Conservation (phyloP, 2,888 invertebrate species). For the Tipula helvola region DNA sequence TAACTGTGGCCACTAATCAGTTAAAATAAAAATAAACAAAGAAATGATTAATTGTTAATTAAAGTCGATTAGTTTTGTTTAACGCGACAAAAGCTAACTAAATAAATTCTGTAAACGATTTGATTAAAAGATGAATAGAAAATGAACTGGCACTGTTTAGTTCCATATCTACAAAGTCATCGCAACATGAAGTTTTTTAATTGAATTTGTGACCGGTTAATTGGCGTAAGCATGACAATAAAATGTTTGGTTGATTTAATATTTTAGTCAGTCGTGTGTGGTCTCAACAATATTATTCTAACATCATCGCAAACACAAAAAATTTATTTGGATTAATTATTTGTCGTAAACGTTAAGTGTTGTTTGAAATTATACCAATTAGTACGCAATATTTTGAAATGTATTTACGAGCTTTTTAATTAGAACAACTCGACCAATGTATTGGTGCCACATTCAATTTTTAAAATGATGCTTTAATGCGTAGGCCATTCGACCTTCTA, state of each 20-base stretch:
- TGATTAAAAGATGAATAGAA: background rate
- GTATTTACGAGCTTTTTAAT: too few species aligned
- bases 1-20: background rate
- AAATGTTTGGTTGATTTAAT: background rate
- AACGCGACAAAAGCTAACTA: background rate
- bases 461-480: too few species aligned
- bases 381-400: too few species aligned
- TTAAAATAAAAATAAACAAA: background rate
- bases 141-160: background rate
- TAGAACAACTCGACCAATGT: too few species aligned
- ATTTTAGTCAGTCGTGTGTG: background rate
- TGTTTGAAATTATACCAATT: too few species aligned
- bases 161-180: background rate
- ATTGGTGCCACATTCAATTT: too few species aligned
- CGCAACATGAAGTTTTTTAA: background rate
- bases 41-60: background rate
- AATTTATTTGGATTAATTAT: too few species aligned
- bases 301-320: background rate
- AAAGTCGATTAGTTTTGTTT: background rate
- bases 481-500: too few species aligned
- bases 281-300: background rate
- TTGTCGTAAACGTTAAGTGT: too few species aligned
- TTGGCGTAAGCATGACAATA: background rate
- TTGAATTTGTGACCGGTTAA: background rate
- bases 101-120: background rate